Base-by-base conservation (phyloP, 2,113 vertebrate species). In the Morone saxatilis region DNA sequence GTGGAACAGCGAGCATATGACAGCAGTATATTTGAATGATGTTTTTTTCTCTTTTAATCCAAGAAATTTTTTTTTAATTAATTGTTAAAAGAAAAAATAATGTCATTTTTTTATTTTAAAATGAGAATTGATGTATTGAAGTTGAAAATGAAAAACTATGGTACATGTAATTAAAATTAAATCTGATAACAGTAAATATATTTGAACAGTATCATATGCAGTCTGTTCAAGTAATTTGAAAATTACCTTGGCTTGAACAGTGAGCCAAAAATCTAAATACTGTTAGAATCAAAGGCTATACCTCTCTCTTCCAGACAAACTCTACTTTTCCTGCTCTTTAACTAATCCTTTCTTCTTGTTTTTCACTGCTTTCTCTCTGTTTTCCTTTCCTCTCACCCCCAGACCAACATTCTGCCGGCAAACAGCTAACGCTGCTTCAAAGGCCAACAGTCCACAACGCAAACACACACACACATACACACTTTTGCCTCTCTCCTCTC, bases 341-440 rank as follows among this genome's bases (percentile, higher is more conserved):
- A 41, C 60, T 61, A n/a, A 7, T 25, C 50, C 74, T 71, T 38
- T 67, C 68, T 57, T 81, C 59, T 60, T 77, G 36, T 77, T 75
- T 85, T 75, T 71, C 67, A 57, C 11, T 7, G 3, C 76, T 63
- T 12, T 50, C 48, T 50, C 57, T 80, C 41, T 68, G 13, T 51
- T 62, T 83, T 83, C 50, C 61, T 76, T 50, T 78, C 68, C 69
- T 78, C 85, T 88, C 77, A 53, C 63, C 54, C 54, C 80, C 50
- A 54, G 53, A 70, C 57, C 72, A 56, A 43, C 31, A 66, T 62
- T 76, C 71, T 84, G 74, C 68, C 59, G 50, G 50, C 76, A 85
- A 89, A 85, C 88, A 89, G 78, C 87, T 57, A 83, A 68, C 51
- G 47, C 69, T 71, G 65, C 90, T 88, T 90, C 87, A 90, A 90